Conservation (phyloP, 2,797 vertebrate species). For the Betta splendens region DNA sequence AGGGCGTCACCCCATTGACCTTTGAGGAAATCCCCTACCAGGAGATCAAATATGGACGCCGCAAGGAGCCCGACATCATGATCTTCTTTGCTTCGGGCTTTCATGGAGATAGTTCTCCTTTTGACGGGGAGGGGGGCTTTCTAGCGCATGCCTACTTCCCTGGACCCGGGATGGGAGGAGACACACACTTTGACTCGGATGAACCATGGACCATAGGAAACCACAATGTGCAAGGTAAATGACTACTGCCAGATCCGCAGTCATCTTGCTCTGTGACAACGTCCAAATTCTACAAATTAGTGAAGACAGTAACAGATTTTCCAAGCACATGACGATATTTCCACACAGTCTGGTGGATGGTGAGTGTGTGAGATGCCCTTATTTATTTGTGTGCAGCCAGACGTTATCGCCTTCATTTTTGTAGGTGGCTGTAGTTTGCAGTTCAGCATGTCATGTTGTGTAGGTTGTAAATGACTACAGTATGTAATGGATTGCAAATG, state of each 20-base stretch:
- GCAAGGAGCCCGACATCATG: slow-evolving; percentile 94
- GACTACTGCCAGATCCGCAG: no score
- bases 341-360: neutral
- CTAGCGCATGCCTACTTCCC: slow-evolving; percentile 96
- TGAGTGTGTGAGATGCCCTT: neutral
- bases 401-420: neutral
- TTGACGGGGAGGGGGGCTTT: slow-evolving; percentile 93
- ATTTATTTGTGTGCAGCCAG: neutral
- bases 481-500: slow-evolving; percentile 25
- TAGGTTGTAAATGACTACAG: slow-evolving; percentile 4
- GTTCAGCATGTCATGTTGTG: slow-evolving; percentile 1
- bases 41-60: slow-evolving; percentile 88
- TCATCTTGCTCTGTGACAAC: neutral
- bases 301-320: no score
- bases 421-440: neutral
- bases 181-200: slow-evolving; percentile 94
- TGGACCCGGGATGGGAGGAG: slow-evolving; percentile 93
- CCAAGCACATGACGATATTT: no score
- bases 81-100: slow-evolving; percentile 96
- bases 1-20: slow-evolving; percentile 86
- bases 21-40: slow-evolving; percentile 93
- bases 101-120: slow-evolving; percentile 96
- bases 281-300: neutral
- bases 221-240: slow-evolving; percentile 86
- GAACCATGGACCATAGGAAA: slow-evolving; percentile 96